Conservation (phyloP, 2,797 vertebrate genomes). For the Hephaestus fuliginosus region DNA sequence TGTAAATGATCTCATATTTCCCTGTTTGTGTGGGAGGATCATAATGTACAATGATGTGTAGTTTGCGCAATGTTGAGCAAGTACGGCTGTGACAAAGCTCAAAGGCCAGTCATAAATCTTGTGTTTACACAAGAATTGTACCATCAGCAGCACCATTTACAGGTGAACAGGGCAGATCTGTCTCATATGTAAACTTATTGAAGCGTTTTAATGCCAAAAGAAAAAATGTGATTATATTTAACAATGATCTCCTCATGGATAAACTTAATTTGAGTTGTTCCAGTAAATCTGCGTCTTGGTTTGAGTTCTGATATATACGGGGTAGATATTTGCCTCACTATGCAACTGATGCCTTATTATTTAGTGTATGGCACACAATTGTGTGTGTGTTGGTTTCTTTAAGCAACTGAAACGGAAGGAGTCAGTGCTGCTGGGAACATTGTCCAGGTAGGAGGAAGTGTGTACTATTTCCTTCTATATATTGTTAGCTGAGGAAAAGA, state of each 20-base stretch:
- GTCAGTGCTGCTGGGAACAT: not conserved
- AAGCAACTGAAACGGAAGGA: slow-evolving; percentile 4
- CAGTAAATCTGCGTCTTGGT: not conserved
- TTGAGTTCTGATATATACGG: not conserved
- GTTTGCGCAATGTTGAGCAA: not conserved
- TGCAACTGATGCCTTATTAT: not conserved
- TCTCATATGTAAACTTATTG: not conserved
- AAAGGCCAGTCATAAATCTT: slow-evolving; percentile 53
- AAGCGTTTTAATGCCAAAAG: not conserved
- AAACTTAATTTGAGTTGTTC: not conserved
- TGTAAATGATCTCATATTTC: not conserved
- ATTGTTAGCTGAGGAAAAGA: not conserved
- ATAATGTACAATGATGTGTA: not conserved
- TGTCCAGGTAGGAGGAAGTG: not conserved
- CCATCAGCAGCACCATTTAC: not conserved
- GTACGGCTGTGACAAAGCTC: slow-evolving; percentile 22
- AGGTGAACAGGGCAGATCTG: not conserved
- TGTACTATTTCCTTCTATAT: too few relatives aligned
- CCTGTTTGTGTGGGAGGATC: not conserved
- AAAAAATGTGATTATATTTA: not conserved
- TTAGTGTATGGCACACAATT: not conserved
- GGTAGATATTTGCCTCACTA: not conserved
- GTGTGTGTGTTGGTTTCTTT: not conserved
- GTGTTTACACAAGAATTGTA: slow-evolving; percentile 11
- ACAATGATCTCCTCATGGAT: not conserved